Base-by-base conservation (phyloP, 2,797 vertebrate genomes). In the Leuciscus waleckii region DNA sequence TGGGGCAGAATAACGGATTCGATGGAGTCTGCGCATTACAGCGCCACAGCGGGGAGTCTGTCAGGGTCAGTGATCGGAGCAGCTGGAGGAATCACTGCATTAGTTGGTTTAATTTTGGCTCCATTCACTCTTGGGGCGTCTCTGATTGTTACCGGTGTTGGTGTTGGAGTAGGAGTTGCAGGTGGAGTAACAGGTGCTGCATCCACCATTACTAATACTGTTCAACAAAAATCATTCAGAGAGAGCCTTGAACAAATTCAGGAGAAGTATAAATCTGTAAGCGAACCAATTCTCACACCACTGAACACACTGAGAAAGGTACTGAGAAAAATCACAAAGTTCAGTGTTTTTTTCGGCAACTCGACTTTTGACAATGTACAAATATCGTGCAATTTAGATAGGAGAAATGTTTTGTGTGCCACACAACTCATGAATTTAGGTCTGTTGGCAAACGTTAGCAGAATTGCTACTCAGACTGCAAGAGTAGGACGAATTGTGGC, bases 121-220 rank as follows among this genome's bases (percentile, higher is more conserved):
- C 71, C 71, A 0, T 51, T 74, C 71, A 74, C 71, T 32, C 23
- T 74, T 11, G 71, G 71, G 7, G 46, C 43, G 4, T 74, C 71
- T 51, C 46, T 74, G 26, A 51, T 74, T 51, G 71, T 74, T 29
- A 43, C 71, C 5, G 71, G 71, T 19, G 43, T 74, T 9, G 71
- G 71, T 51, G 41, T 74, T 74, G 71, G 71, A 19, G 46, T 74
- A 5, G 71, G 71, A 32, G 43, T 74, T 43, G 41, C 41, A 19
- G 71, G 71, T 19, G 71, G 71, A 29, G 43, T 49, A 74, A 74
- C 71, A 11, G 71, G 71, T 51, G 71, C 71, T 19, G 71, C 71
- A 16, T 74, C 71, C 71, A 74, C 26, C 43, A 74, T 74, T 51
- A 74, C 71, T 19, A 74, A 74, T 17, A 74, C 43, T 14, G 71